A percentile compares a stretch with the other conserved stretches of the same genome.
phyloP scores from a whole-genome alignment of 2,113 vertebrate species.

The Bolborhynchus lineola region DNA sequence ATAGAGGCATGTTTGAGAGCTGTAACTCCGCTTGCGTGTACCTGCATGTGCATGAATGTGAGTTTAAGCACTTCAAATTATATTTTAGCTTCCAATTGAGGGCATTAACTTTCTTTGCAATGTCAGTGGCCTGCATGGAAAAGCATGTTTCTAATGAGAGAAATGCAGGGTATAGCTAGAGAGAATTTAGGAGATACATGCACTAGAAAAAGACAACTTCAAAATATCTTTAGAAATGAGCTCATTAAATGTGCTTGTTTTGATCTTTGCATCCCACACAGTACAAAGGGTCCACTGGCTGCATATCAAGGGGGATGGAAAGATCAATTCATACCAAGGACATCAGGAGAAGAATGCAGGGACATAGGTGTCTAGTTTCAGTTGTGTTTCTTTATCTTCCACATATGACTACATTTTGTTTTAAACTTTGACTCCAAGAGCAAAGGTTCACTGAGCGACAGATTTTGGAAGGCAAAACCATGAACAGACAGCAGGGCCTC shows the following conservation, averaged over 20 bases:
- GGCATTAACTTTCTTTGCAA: background rate
- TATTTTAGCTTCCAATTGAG: background rate
- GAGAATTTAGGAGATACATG: slow-evolving; percentile 9
- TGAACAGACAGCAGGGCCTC: background rate
- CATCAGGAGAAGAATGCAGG: background rate
- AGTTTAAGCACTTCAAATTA: background rate
- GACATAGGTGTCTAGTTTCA: slow-evolving; percentile 39
- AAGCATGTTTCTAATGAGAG: slow-evolving; percentile 22
- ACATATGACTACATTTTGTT: background rate
- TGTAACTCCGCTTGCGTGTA: background rate
- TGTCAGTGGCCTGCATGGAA: slow-evolving; percentile 22
- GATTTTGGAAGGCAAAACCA: slow-evolving; percentile 7
- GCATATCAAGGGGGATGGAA: background rate
- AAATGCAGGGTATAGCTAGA: slow-evolving; percentile 49
- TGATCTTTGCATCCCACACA: slow-evolving; percentile 46
- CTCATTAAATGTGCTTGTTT: slow-evolving; percentile 46
- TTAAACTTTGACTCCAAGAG: slow-evolving; percentile 9
- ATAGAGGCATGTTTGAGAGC: background rate
- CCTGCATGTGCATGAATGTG: background rate
- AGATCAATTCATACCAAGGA: slow-evolving; percentile 38
- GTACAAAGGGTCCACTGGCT: slow-evolving; percentile 36
- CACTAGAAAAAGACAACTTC: slow-evolving; percentile 23
- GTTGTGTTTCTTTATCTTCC: background rate
- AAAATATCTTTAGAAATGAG: slow-evolving; percentile 42
- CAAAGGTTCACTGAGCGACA: background rate